Evolutionary conservation across 2,113 vertebrate species (phyloP).

Genomic region (Spea bombifrons): DNA sequence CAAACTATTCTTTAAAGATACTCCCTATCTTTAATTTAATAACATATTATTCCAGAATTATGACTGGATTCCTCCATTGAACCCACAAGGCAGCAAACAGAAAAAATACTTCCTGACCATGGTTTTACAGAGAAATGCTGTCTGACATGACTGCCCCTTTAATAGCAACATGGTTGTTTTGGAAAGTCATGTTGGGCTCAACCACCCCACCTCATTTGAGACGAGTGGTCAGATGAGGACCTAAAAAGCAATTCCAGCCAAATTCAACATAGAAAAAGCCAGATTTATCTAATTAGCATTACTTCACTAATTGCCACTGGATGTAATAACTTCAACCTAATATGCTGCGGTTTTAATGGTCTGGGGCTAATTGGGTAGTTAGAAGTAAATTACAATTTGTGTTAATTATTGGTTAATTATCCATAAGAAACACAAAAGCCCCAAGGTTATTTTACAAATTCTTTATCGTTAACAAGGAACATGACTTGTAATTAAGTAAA

Average conservation of each 20-base stretch:
- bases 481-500: conserved; percentile 52
- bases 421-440: conserved; percentile 53
- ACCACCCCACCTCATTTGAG: conserved; percentile 32
- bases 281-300: conserved; percentile 56
- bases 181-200: not conserved
- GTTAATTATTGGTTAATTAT: conserved; percentile 69
- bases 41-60: too few relatives aligned
- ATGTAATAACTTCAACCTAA: conserved; percentile 63
- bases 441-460: conserved; percentile 56
- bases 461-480: conserved; percentile 32
- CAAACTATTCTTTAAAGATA: too few relatives aligned
- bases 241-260: conserved; percentile 50
- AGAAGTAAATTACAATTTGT: conserved; percentile 60
- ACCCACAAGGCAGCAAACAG: too few relatives aligned
- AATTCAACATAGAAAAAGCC: conserved; percentile 49
- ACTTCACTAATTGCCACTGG: conserved; percentile 60
- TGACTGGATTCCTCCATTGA: too few relatives aligned
- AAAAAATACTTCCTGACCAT: too few relatives aligned
- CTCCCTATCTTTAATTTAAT: too few relatives aligned
- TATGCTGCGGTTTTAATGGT: conserved; percentile 64
- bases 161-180: too few relatives aligned
- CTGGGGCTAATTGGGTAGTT: conserved; percentile 64
- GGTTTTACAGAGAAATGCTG: too few relatives aligned
- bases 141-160: too few relatives aligned
- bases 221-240: not conserved